These are phyloP conservation scores for Chironex yamaguchii DNA, from an alignment of 30 jellyfish, hydroid and myxozoan species.

Conservation along the genomic window DNA sequence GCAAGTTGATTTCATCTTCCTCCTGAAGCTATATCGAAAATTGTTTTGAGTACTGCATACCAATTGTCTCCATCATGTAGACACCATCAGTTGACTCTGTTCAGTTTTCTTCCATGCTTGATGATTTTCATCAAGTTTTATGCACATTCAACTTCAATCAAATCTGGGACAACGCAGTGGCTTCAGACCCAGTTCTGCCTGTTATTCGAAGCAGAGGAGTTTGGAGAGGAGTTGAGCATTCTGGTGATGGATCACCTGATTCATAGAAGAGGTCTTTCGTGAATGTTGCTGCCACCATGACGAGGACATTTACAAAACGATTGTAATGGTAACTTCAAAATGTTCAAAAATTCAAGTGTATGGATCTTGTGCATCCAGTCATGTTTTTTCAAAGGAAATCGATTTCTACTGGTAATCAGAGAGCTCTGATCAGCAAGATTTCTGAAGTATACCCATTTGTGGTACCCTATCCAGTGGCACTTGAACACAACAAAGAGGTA, in stretches of 20 bases:
- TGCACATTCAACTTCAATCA: background rate
- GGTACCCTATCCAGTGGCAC: background rate
- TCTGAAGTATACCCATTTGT: conserved; percentile 18
- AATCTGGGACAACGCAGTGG: background rate
- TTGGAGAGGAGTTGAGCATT: conserved; percentile 24
- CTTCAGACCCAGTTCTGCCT: background rate
- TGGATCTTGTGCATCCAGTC: conserved; percentile 12
- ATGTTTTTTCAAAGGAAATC: background rate
- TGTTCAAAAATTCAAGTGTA: conserved; percentile 3
- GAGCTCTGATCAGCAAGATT: background rate
- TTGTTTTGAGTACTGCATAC: conserved; percentile 33
- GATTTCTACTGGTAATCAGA: background rate
- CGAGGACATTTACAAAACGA: background rate
- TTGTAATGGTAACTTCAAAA: background rate
- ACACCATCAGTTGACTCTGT: background rate
- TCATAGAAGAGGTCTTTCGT: background rate
- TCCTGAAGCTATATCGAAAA: conserved; percentile 17
- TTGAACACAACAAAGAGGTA: background rate
- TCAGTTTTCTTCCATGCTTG: conserved; percentile 5
- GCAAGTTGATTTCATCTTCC: conserved; percentile 27
- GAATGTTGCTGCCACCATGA: background rate
- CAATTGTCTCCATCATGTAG: conserved; percentile 33
- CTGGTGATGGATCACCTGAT: background rate
- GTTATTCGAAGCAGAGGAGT: background rate
- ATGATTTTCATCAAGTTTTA: background rate